Evolutionary conservation across 2,888 invertebrate genomes (phyloP), one percentile per base, ranked within the genome.

Genomic region (Tolmerus cingulatus): DNA sequence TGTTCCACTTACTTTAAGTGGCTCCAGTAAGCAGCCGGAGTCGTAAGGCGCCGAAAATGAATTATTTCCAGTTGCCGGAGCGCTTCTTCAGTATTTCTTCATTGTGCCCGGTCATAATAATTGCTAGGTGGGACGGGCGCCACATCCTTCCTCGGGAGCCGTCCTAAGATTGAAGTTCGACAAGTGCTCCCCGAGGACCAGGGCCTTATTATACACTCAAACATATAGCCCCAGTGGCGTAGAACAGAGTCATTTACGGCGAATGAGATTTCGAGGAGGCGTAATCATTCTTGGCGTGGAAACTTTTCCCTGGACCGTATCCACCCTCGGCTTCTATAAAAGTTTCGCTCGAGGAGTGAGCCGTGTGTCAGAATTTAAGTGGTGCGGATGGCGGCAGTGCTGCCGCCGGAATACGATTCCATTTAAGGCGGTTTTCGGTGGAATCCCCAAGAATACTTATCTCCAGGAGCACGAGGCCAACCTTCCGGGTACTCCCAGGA

Each of bases 391-490:
- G 77, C 34, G 40, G 57, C 77, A 19, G 51, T 77, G 51, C 34
- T 78, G 19, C 23, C 27, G 12, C 51, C 9, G 30, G 77, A 77
- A 77, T 78, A 77, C 40, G 66, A 74, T 74, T 34, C 43, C 85
- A 66, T 85, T 74, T 40, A 14, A 74, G 43, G 74, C 74, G 74
- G 46, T 87, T 86, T 79, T 46, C n/a, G 87, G 79, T 57, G 30
- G 66, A 87, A 88, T 84, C 76, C 86, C 86, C 27, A 76, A 82
- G 57, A 74, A 81, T 74, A 88, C 84, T 88, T 88, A 88, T 86
- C 86, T 86, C 34, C 76, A 37, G 77, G 19, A 86, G 76, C 55
- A 88, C 79, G 74, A 40, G 40, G 57, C 85, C 77, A 66, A 66
- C 79, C 87, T 66, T 87, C 74, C 74, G 81, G 79, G 87, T 40